Evolutionary conservation across 2,888 invertebrate species (phyloP).

Genomic region (Minunthozetes semirufus): DNA sequence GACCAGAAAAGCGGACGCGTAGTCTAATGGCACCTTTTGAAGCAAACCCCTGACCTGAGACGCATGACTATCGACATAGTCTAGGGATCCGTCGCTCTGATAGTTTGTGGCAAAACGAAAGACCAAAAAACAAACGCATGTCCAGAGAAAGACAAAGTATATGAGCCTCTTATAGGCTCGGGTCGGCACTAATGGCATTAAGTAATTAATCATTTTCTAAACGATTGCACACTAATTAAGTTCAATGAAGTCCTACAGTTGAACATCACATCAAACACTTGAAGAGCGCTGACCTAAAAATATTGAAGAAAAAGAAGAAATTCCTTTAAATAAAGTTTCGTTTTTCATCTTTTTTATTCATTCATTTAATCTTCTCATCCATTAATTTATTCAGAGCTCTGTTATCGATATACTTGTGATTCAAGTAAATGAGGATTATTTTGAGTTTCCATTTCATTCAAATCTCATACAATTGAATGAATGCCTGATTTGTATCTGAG

Average conservation of each 20-base stretch:
- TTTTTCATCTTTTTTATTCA: not conserved
- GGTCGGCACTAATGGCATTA: slow-evolving; percentile 39
- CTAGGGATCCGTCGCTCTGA: slow-evolving; percentile 36
- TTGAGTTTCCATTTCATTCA: not conserved
- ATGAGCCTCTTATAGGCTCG: slow-evolving; percentile 42
- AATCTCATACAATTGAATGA: not conserved
- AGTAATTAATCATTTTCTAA: slow-evolving; percentile 34
- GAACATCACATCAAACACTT: not conserved
- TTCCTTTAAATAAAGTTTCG: not conserved
- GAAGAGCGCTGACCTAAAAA: not conserved
- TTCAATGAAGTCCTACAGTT: not conserved
- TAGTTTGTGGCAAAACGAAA: slow-evolving; percentile 40
- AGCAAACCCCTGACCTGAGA: slow-evolving; percentile 39
- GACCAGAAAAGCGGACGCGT: slow-evolving; percentile 33
- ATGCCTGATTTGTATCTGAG: not conserved
- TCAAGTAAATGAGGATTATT: not conserved
- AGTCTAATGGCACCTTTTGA: slow-evolving; percentile 40
- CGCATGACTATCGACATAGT: slow-evolving; percentile 40
- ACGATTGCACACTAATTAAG: slow-evolving; percentile 5
- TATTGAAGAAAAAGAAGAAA: not conserved
- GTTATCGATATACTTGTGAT: not conserved
- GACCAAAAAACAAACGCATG: slow-evolving; percentile 43
- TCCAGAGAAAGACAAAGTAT: slow-evolving; percentile 43
- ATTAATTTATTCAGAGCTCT: not conserved
- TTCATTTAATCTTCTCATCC: not conserved